phyloP scores from a whole-genome alignment of 2,888 invertebrate species.

The Spatulosminthurus flaviceps region DNA sequence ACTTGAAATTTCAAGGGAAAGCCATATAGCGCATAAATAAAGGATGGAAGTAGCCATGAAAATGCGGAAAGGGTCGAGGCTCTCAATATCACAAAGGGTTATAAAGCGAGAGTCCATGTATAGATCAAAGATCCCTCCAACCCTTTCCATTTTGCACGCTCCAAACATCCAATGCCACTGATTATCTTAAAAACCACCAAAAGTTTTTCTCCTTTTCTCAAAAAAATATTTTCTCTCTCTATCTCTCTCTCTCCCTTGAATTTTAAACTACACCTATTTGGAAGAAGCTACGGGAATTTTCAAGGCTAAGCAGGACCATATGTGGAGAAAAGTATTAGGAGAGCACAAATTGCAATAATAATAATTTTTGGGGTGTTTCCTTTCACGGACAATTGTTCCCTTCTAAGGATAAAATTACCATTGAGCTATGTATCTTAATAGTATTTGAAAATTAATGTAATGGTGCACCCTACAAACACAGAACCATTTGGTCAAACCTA shows the following conservation, averaged over 20 bases:
- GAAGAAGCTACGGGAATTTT: too few species aligned
- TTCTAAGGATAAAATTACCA: neutral
- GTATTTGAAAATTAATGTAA: neutral
- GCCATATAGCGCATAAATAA: constrained; percentile 3
- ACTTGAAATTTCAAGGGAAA: neutral
- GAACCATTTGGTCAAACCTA: neutral
- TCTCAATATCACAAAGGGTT: neutral
- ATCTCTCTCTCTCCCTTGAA: too few species aligned
- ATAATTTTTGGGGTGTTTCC: neutral
- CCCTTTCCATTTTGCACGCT: neutral
- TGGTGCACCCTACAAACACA: neutral
- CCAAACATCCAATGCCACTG: neutral
- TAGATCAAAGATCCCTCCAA: neutral
- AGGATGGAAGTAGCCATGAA: constrained; percentile 8
- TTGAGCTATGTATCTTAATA: neutral
- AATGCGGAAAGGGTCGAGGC: neutral
- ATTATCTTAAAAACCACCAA: too few species aligned
- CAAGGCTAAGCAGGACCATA: neutral
- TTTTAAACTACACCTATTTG: too few species aligned
- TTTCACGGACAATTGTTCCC: neutral
- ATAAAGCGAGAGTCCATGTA: neutral
- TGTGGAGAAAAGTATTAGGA: neutral
- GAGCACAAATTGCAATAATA: neutral
- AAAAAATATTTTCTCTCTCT: too few species aligned
- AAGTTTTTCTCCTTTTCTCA: too few species aligned